phyloP scores from a whole-genome alignment of 2,888 invertebrate species.

The Eupithecia abbreviata region DNA sequence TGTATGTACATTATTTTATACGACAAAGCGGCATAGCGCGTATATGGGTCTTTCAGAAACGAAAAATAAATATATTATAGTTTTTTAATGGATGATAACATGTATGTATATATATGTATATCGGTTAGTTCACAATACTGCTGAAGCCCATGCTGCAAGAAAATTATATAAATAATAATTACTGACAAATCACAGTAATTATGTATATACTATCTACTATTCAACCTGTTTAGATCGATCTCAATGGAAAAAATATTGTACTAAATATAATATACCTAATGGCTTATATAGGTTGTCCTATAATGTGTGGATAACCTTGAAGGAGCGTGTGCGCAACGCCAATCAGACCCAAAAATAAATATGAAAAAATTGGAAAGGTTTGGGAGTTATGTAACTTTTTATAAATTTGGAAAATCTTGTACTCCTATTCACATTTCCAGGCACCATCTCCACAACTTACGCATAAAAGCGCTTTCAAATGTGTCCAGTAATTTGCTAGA shows the following conservation, averaged over 20 bases:
- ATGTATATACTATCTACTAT: constrained; percentile 20
- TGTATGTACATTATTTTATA: neutral
- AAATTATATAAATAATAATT: constrained; percentile 44
- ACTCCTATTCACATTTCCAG: too few relatives aligned
- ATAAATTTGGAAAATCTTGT: too few relatives aligned
- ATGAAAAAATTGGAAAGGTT: too few relatives aligned
- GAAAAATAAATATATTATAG: constrained; percentile 25
- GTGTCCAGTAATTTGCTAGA: too few relatives aligned
- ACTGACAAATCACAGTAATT: constrained; percentile 18
- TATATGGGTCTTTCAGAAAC: constrained; percentile 40
- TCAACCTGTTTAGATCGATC: neutral
- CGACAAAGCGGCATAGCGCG: constrained; percentile 39
- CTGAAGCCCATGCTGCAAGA: constrained; percentile 69
- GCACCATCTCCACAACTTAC: too few relatives aligned
- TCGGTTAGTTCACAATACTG: constrained; percentile 53
- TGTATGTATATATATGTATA: constrained; percentile 17
- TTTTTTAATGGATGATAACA: constrained; percentile 35
- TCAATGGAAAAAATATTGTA: neutral
- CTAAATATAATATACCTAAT: constrained; percentile 2
- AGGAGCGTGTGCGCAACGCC: too few relatives aligned
- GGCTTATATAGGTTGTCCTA: neutral
- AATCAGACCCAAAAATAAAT: too few relatives aligned
- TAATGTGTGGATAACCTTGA: too few relatives aligned
- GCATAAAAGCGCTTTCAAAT: too few relatives aligned
- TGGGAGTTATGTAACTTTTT: too few relatives aligned